phyloP scores from a whole-genome alignment of 1,140 invertebrate species.

The Macrobrachium rosenbergii region DNA sequence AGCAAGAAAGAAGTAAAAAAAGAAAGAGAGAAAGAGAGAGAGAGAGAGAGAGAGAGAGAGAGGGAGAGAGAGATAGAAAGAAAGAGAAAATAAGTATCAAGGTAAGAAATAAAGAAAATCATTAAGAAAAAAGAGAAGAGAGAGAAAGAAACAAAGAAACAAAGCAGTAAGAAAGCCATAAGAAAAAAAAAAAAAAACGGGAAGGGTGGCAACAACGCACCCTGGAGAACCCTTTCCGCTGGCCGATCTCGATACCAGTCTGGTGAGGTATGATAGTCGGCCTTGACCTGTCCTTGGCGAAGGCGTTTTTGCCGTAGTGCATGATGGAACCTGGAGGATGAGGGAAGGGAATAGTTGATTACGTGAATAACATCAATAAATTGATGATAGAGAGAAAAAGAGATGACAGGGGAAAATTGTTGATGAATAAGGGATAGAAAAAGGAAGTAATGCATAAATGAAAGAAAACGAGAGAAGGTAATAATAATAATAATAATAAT shows the following conservation, averaged over 20 bases:
- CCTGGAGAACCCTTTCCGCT: slow-evolving; percentile 70
- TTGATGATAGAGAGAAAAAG: no score
- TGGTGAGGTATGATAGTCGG: slow-evolving; percentile 73
- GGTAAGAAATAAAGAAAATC: neutral
- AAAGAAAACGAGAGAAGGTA: no score
- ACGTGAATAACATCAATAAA: no score
- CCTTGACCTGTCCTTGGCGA: slow-evolving; percentile 69
- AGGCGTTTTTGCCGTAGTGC: slow-evolving; percentile 74
- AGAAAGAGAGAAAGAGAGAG: neutral
- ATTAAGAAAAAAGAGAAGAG: neutral
- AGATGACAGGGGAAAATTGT: no score
- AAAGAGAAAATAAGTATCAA: no score
- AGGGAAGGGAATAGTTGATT: neutral
- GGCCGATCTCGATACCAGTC: slow-evolving; percentile 70
- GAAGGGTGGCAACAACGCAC: slow-evolving; percentile 41
- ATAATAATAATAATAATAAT: no score
- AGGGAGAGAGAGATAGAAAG: neutral
- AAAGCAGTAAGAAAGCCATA: neutral
- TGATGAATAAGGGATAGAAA: no score
- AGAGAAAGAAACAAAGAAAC: neutral
- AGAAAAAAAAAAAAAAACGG: neutral
- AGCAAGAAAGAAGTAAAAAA: neutral
- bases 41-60: neutral
- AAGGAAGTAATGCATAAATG: no score
- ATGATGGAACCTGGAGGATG: slow-evolving; percentile 69